Base-by-base conservation (phyloP, 2,888 invertebrate species). In the Bugula neritina region DNA sequence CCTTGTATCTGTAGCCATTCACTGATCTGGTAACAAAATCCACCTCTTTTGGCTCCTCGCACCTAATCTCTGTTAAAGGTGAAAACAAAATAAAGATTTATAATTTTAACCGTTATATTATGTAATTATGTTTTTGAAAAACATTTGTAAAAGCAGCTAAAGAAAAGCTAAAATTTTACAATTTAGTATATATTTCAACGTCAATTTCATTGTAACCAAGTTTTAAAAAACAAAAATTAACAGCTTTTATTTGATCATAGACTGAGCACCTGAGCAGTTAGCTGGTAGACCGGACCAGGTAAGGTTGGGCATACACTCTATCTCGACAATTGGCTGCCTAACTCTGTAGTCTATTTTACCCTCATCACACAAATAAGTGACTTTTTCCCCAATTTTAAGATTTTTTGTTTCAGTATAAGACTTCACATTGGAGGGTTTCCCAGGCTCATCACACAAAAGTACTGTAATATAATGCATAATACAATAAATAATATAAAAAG, bases 251-350 rank as follows among this genome's bases (percentile, higher is more conserved):
- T n/a, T n/a, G n/a, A n/a, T n/a, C 17, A 43, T 43, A 10, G 43
- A 10, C 5, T 43, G 43, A 43, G 10, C 3, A 63, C 63, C 63
- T 25, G 27, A 13, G 31, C 63, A 63, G 13, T 63, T 27, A 13
- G 63, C 63, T 29, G 63, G 63, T 31, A 31, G 31, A 13, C 29
- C 27, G 2, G 63, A 63, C 63, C 63, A 63, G 34, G 27, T 63
- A 25, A 63, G 63, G 63, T 63, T 31, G 10, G 63, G 63, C n/a
- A 63, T 13, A 63, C 63, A 63, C 27, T 63, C 31, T 31, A 63
- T 63, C n/a, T 27, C 34, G 10, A 63, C 63, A 5, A 63, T 5
- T 13, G 29, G 5, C n/a, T 31, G 3, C n/a, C 27, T 27, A 31
- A 13, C 10, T 13, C 21, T 27, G 3, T 63, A 25, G 63, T 63